Evolutionary conservation across 2,797 vertebrate genomes (phyloP).

Genomic region (Coracias cyanogaster): DNA sequence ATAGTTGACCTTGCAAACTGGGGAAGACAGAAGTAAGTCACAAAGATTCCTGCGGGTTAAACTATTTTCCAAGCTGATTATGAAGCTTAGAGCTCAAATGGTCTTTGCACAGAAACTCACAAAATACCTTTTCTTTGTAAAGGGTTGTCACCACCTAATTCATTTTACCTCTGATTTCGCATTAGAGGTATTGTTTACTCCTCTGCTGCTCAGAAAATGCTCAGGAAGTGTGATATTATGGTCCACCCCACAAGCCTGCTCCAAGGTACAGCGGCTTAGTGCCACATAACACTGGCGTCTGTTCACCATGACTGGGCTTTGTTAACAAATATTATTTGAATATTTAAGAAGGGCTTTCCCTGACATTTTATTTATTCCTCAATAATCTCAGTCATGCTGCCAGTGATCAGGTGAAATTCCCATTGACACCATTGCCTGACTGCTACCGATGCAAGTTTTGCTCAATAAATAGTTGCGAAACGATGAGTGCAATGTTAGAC

Average conservation of each 20-base stretch:
- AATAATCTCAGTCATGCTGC: not conserved
- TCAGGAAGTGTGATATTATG: not conserved
- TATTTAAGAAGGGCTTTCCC: not conserved
- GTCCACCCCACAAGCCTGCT: not conserved
- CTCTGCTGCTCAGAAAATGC: conserved; percentile 14
- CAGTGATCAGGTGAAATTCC: not conserved
- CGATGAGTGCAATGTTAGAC: not conserved
- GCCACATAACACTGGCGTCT: not conserved
- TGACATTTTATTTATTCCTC: not conserved
- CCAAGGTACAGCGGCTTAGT: not conserved
- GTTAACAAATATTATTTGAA: not conserved
- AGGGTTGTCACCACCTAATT: conserved; percentile 45
- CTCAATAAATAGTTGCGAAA: not conserved
- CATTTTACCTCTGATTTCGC: conserved; percentile 9
- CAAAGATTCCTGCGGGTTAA: conserved; percentile 46
- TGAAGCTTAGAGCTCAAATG: conserved; percentile 46
- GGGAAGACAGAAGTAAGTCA: conserved; percentile 52
- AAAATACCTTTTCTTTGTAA: conserved; percentile 58
- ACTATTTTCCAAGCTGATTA: conserved; percentile 69
- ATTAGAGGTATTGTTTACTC: conserved; percentile 55
- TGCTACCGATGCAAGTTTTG: not conserved
- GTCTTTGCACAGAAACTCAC: conserved; percentile 54
- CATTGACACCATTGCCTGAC: not conserved
- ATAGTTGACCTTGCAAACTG: conserved; percentile 19
- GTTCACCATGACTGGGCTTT: not conserved